These are phyloP conservation scores for Pantala flavescens DNA, from an alignment of 1,140 invertebrate species.

Conservation along the genomic window DNA sequence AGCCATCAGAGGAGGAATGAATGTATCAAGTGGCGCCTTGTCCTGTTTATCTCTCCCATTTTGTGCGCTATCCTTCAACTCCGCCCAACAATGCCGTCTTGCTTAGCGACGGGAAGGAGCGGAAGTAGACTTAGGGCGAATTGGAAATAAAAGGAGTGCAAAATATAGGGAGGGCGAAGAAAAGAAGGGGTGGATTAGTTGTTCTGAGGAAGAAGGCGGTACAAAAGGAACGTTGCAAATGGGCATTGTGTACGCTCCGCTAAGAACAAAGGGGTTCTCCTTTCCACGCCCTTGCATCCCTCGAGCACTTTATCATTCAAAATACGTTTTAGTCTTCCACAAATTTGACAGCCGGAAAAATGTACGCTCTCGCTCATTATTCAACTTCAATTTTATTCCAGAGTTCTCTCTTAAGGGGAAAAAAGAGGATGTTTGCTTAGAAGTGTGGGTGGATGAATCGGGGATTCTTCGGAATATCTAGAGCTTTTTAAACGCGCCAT, in stretches of 20 bases:
- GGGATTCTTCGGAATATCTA: too few relatives aligned
- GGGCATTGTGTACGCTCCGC: conserved; percentile 6
- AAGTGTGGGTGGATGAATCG: too few relatives aligned
- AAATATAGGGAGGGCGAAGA: background rate
- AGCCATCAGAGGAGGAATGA: too few relatives aligned
- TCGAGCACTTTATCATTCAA: conserved; percentile 9
- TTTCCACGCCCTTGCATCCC: conserved; percentile 2
- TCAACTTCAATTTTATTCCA: conserved; percentile 3
- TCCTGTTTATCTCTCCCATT: background rate
- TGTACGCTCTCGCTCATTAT: conserved; percentile 3
- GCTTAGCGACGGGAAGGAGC: background rate
- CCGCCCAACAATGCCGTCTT: conserved; percentile 1
- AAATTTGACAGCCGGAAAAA: conserved; percentile 9
- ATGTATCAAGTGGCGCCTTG: background rate
- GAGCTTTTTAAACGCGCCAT: too few relatives aligned
- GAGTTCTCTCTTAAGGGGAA: background rate
- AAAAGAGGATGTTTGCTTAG: background rate
- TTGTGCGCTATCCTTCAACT: background rate
- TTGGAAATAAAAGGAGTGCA: background rate
- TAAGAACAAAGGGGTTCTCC: background rate
- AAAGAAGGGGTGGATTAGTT: background rate
- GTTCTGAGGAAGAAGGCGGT: background rate
- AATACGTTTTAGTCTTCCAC: conserved; percentile 9
- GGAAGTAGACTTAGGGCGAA: background rate
- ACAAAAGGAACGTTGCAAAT: conserved; percentile 6